Evolutionary conservation across 2,797 vertebrate species (phyloP), one percentile per base, ranked within the genome.

Genomic region (Tokudaia tokunoshimensis): DNA sequence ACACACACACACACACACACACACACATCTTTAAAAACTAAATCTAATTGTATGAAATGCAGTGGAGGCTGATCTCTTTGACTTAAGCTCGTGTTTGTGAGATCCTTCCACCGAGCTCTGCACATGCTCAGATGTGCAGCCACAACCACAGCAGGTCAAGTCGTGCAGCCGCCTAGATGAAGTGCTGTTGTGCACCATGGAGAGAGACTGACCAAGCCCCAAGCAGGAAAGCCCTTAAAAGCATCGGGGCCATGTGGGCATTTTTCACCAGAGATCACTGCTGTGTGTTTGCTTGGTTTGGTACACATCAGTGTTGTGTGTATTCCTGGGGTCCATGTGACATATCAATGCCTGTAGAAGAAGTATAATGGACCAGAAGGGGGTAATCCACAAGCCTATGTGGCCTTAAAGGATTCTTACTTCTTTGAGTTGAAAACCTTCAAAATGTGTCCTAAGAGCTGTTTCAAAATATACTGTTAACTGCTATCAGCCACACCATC

Each of bases 21-120:
- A 41, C 3, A 29, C n/a, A 65, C 76, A 79, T n/a, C 11, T 67
- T 85, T 67, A 67, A 67, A 50, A 22, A 4, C 83, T 50, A 70
- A 17, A 59, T 89, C 12, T 4, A 26, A 65, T 82, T 41, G 44
- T 24, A 9, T 19, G 22, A 88, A 75, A 63, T 74, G 2, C 89
- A 41, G 7, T 44, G 44, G 85, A 70, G 14, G 67, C 44, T 84
- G 92, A 41, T 75, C 79, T 92, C 94, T 96, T 94, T 89, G 37
- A 44, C 44, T 88, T 41, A 37, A 52, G 47, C 79, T 80, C 85
- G 20, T 34, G 44, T 75, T 63, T 91, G n/a, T 82, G 87, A 91
- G 70, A 57, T 74, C 37, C 24, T 0, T 55, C 89, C 84, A 55
- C 59, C 81, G 55, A 63, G 34, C 75, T 8, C 26, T 74, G 74